phyloP scores from a whole-genome alignment of 1,140 invertebrate species.

The Tetranychus cinnabarinus region DNA sequence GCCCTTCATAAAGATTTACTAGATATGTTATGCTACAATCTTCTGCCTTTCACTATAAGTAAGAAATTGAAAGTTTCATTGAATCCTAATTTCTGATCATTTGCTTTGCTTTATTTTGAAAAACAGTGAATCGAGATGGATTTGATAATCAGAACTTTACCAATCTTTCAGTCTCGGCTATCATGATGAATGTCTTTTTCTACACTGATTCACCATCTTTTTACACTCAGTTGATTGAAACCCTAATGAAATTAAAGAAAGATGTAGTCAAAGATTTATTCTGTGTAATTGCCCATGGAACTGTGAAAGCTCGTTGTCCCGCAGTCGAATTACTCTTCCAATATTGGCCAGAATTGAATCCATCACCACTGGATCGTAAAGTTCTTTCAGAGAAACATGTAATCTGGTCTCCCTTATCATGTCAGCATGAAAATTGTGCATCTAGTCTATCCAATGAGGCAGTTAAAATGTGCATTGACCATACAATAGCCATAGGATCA shows the following conservation, averaged over 20 bases:
- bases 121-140: neutral
- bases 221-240: constrained; percentile 81
- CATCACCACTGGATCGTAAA: constrained; percentile 68
- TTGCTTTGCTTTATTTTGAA: neutral
- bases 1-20: constrained; percentile 82
- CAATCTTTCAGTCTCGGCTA: constrained; percentile 63
- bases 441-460: constrained; percentile 16
- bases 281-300: constrained; percentile 88
- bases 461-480: constrained; percentile 29
- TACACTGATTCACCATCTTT: constrained; percentile 76
- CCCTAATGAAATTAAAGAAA: constrained; percentile 70
- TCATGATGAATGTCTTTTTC: constrained; percentile 93
- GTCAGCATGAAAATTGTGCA: constrained; percentile 18
- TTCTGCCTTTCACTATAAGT: constrained; percentile 79
- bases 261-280: constrained; percentile 74
- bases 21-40: constrained; percentile 80
- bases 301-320: constrained; percentile 59
- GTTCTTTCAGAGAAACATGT: constrained; percentile 48
- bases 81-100: constrained; percentile 17
- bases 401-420: constrained; percentile 15
- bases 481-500: constrained; percentile 31
- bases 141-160: constrained; percentile 34
- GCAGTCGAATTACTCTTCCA: constrained; percentile 91
- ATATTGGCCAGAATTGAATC: constrained; percentile 97
- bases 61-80: neutral